These are phyloP conservation scores for Pygmarrhopalites habei DNA, from an alignment of 1,140 invertebrate genomes.

Conservation along the genomic window DNA sequence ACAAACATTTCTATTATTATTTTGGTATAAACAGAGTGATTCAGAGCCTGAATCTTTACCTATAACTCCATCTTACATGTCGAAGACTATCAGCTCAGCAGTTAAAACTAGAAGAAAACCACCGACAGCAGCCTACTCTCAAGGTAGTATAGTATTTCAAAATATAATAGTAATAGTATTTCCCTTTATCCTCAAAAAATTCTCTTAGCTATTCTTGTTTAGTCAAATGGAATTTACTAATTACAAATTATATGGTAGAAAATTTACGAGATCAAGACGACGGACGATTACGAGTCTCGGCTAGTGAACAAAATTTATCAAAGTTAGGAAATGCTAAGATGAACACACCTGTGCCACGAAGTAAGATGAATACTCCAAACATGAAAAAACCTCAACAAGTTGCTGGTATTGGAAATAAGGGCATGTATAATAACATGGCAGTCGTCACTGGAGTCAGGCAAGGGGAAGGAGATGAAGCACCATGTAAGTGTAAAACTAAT, in stretches of 20 bases:
- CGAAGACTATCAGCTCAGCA: slow-evolving; percentile 37
- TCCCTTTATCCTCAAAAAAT: neutral
- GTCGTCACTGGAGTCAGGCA: slow-evolving; percentile 37
- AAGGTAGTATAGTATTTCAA: slow-evolving; percentile 28
- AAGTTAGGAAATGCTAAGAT: slow-evolving; percentile 23
- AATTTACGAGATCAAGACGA: slow-evolving; percentile 32
- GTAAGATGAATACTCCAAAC: slow-evolving; percentile 31
- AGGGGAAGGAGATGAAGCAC: slow-evolving; percentile 27
- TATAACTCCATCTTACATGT: slow-evolving; percentile 37
- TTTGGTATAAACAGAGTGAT: slow-evolving; percentile 37
- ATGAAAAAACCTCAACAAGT: slow-evolving; percentile 38
- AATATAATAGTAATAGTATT: neutral
- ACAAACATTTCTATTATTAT: no score
- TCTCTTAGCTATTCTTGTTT: neutral
- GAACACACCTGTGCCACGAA: slow-evolving; percentile 27
- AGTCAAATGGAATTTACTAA: neutral
- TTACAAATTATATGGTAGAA: no score
- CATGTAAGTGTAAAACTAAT: no score
- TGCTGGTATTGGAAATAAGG: slow-evolving; percentile 21
- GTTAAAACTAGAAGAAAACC: slow-evolving; percentile 29
- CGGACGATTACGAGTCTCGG: slow-evolving; percentile 29
- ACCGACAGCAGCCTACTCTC: slow-evolving; percentile 35
- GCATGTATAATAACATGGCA: no score
- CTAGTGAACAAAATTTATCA: slow-evolving; percentile 37
- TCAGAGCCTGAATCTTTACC: slow-evolving; percentile 38